These are phyloP conservation scores for Pangasius macronema DNA, from an alignment of 2,797 vertebrate genomes.

Conservation along the genomic window DNA sequence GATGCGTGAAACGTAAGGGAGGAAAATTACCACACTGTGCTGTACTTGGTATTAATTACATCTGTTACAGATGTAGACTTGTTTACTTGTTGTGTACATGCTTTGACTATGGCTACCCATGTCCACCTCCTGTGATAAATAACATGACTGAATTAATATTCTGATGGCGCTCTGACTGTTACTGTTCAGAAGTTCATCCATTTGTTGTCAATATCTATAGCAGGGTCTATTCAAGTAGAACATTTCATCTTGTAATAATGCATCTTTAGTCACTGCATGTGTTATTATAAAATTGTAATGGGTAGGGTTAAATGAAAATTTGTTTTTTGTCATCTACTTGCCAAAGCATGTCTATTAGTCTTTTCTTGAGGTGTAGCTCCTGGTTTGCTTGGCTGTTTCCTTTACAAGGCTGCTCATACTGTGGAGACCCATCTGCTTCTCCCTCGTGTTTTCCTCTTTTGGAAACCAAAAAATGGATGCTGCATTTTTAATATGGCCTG, in stretches of 20 bases:
- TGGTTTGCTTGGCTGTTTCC: slow-evolving; percentile 39
- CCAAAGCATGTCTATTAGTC: slow-evolving; percentile 43
- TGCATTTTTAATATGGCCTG: slow-evolving; percentile 68
- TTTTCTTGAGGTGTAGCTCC: slow-evolving; percentile 39
- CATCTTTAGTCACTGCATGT: neutral
- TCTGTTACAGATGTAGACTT: neutral
- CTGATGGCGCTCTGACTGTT: neutral
- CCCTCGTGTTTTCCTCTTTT: slow-evolving; percentile 61
- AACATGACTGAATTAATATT: neutral
- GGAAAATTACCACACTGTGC: neutral
- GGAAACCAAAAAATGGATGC: slow-evolving; percentile 60
- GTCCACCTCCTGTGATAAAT: neutral
- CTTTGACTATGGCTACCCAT: neutral
- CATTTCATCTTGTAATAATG: neutral
- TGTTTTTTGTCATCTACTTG: slow-evolving; percentile 37
- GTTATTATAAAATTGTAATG: neutral
- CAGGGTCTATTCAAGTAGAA: neutral
- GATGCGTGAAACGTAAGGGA: too few species aligned
- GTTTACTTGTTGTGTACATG: neutral
- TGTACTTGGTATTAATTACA: neutral
- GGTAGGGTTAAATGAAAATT: slow-evolving; percentile 13
- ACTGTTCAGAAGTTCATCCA: neutral
- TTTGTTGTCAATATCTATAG: neutral
- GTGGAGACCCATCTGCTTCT: slow-evolving; percentile 29
- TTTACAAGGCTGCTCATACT: slow-evolving; percentile 35